Conservation (phyloP, 1,140 invertebrate species). For the Lethocerus indicus region DNA sequence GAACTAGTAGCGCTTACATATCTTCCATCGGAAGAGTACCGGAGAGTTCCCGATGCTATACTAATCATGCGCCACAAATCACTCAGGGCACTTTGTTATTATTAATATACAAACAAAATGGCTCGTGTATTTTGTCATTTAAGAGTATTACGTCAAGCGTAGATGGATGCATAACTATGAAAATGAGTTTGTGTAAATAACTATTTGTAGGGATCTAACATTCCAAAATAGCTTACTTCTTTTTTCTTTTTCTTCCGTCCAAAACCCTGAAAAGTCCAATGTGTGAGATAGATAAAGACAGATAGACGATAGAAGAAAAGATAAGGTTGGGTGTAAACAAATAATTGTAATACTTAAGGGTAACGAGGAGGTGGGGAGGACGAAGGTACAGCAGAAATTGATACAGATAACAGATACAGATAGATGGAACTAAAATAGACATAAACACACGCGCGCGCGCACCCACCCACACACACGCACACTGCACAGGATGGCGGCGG, state of each 20-base stretch:
- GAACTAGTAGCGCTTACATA: not conserved
- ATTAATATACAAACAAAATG: not conserved
- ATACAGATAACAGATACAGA: too few relatives aligned
- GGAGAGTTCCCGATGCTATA: not conserved
- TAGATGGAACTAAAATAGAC: too few relatives aligned
- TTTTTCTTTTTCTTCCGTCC: conserved; percentile 91
- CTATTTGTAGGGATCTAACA: conserved; percentile 9
- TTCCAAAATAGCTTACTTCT: conserved; percentile 58
- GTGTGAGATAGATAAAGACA: conserved; percentile 27
- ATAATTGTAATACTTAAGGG: too few relatives aligned
- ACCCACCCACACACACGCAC: too few relatives aligned
- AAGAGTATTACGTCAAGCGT: conserved; percentile 8
- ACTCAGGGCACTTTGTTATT: not conserved
- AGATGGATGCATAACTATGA: conserved; percentile 9
- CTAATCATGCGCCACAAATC: not conserved
- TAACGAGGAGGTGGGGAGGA: too few relatives aligned
- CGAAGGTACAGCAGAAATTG: too few relatives aligned
- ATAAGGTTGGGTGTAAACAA: not conserved
- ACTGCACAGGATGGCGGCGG: too few relatives aligned
- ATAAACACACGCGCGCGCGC: too few relatives aligned
- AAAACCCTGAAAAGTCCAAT: conserved; percentile 54
- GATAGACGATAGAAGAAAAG: conserved; percentile 23
- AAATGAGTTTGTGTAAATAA: conserved; percentile 7
- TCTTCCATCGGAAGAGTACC: not conserved
- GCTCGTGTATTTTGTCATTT: not conserved